Conservation (phyloP, 1,140 invertebrate genomes). For the Bombus difficillimus region DNA sequence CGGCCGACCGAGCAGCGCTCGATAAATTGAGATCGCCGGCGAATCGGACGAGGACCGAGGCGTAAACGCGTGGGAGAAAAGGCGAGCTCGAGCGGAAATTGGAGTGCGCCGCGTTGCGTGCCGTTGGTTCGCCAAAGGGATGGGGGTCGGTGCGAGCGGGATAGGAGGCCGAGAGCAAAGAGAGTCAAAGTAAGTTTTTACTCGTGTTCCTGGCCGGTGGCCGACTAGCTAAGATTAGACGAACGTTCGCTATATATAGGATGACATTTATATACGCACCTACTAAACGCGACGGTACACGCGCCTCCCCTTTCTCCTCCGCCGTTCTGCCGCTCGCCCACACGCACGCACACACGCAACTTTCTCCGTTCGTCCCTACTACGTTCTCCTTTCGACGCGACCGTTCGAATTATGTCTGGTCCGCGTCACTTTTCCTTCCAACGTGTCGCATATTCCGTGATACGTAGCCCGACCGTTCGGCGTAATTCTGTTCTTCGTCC, state of each 20-base stretch:
- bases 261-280: conserved; percentile 74
- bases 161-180: background rate
- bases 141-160: background rate
- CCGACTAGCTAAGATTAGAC: conserved; percentile 77
- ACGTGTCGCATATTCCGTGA: too few relatives aligned
- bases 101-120: background rate
- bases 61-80: background rate
- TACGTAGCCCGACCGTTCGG: too few relatives aligned
- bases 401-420: too few relatives aligned
- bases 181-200: conserved; percentile 54
- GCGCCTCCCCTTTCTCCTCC: background rate
- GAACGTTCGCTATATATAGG: conserved; percentile 71
- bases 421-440: too few relatives aligned
- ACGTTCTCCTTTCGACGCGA: background rate
- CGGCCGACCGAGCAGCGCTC: too few relatives aligned
- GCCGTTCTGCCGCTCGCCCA: too few relatives aligned
- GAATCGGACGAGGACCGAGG: background rate
- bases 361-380: background rate
- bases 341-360: background rate
- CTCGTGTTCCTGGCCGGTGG: conserved; percentile 72
- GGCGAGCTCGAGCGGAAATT: background rate
- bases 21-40: too few relatives aligned
- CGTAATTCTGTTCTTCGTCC: too few relatives aligned
- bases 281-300: conserved; percentile 54
- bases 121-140: background rate